These are phyloP conservation scores for Pipistrellus nathusii DNA, from an alignment of 2,797 vertebrate species.

Conservation along the genomic window DNA sequence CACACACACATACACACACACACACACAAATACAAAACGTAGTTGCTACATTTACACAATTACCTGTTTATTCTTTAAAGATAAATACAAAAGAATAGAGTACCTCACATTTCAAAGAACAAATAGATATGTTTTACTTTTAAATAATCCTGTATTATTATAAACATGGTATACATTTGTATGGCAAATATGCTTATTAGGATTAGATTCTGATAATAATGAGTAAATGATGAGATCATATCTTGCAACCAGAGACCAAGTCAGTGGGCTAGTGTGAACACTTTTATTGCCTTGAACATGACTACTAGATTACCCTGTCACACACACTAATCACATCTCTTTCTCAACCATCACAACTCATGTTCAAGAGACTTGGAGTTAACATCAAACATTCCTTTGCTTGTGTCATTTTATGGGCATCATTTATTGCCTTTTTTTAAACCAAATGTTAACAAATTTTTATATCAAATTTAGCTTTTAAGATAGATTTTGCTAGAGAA, in stretches of 20 bases:
- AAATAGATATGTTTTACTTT: constrained; percentile 29
- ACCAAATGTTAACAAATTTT: constrained; percentile 25
- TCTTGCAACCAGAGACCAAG: not conserved
- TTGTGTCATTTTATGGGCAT: not conserved
- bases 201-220: not conserved
- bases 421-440: not conserved
- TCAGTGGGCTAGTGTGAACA: not conserved
- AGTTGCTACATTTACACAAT: not conserved
- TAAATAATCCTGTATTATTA: constrained; percentile 12
- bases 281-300: not conserved
- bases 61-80: constrained; percentile 37
- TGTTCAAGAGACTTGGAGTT: constrained; percentile 39
- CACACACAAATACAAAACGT: not conserved
- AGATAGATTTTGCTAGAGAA: not conserved
- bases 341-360: not conserved
- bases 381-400: constrained; percentile 50
- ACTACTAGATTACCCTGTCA: not conserved
- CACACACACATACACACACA: not conserved
- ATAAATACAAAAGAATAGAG: constrained; percentile 3
- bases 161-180: not conserved
- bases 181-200: constrained; percentile 33
- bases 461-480: not conserved
- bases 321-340: not conserved
- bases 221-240: constrained; percentile 23
- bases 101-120: constrained; percentile 19